Base-by-base conservation (phyloP, 1,140 invertebrate species). In the Octopus bimaculoides region DNA sequence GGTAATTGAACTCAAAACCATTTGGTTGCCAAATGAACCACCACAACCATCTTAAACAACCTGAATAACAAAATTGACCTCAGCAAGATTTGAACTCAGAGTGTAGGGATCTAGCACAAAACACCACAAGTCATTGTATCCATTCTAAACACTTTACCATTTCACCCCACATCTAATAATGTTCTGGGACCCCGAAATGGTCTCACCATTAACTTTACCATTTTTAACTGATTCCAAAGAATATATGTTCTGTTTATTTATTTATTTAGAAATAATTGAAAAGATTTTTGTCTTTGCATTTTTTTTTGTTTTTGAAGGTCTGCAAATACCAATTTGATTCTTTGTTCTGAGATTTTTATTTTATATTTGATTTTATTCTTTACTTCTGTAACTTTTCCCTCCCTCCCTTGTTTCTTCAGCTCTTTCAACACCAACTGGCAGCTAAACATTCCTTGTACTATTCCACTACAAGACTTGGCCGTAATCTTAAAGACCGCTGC, bases 401-500 rank as follows among this genome's bases (percentile, higher is more conserved):
- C 26, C 26, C 26, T 61, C 17, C 56, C 56, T 61, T 80, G 56
- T 4, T 78, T 80, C 83, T 84, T 12, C 81, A 97, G 84, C 95
- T 97, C 87, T 96, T 98, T 88, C 97, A 99, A 89, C 94, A 96
- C 81, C 93, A 96, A 5, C 89, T 99, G 2, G 94, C 94, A 10
- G 93, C 93, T 54, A 98, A 98, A 88, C 97, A 99, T 89, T 93
- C 94, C 0, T 93, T 92, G 0, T 99, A 98, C 88, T 97, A 98
- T 88, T 92, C 93, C 5, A 96, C 96, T 0, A 96, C 96, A 92
- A 95, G 96, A 86, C 93, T 93, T n/a, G 97, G 97, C n/a, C 96
- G 98, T 86, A 92, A 92, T 54, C 92, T 99, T 0, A 97, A 98
- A 88, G 98, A 99, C 86, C 95, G 97, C 85, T 97, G 97, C 53